Evolutionary conservation across 2,113 vertebrate genomes (phyloP).

Genomic region (Conger conger): DNA sequence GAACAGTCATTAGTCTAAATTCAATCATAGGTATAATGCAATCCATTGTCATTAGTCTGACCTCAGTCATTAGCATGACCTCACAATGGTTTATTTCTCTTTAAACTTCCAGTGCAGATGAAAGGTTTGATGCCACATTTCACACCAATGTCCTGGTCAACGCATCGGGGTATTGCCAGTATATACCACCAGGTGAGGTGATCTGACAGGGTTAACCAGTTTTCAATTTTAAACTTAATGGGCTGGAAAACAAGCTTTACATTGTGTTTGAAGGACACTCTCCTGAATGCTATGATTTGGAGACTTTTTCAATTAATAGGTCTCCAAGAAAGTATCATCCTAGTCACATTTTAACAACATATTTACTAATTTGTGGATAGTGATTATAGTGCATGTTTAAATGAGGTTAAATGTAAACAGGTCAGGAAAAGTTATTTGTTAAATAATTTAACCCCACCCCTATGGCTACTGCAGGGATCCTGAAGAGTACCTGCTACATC

Average conservation of each 20-base stretch:
- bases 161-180: conserved; percentile 80
- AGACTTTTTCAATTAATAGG: neutral
- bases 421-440: too few species aligned
- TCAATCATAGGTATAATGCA: too few species aligned
- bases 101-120: conserved; percentile 73
- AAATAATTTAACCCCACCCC: neutral
- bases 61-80: neutral
- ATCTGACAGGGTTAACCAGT: neutral
- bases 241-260: too few species aligned
- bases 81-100: conserved; percentile 15
- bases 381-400: neutral
- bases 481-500: conserved; percentile 82
- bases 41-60: neutral
- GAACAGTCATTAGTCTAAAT: too few species aligned
- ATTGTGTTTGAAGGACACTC: neutral
- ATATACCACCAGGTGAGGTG: conserved; percentile 77
- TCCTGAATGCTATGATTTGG: neutral
- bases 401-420: neutral
- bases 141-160: conserved; percentile 87
- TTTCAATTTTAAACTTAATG: too few species aligned
- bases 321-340: neutral
- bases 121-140: conserved; percentile 83
- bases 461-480: conserved; percentile 67
- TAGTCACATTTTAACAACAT: too few species aligned
- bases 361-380: too few species aligned